phyloP scores from a whole-genome alignment of 2,888 invertebrate species.

The Phyllotreta striolata region DNA sequence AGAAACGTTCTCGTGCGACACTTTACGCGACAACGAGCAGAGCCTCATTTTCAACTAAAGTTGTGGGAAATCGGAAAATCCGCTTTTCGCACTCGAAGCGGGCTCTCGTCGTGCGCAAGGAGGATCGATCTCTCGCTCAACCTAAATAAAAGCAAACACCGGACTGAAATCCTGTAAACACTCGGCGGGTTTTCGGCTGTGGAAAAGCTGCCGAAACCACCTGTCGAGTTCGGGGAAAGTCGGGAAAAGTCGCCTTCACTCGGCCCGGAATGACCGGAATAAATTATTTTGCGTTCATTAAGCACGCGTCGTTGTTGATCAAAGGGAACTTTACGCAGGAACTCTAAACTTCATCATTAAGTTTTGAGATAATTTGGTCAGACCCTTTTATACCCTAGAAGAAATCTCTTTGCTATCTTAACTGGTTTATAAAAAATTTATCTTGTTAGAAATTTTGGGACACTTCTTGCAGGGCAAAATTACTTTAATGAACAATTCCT shows the following conservation, averaged over 20 bases:
- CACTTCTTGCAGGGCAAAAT: too few species aligned
- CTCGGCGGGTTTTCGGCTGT: conserved; percentile 4
- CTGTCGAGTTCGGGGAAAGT: conserved; percentile 7
- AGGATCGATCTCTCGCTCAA: conserved; percentile 36
- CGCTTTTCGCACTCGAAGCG: conserved; percentile 31
- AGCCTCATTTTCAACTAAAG: conserved; percentile 19
- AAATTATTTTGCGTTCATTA: background rate
- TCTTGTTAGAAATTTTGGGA: too few species aligned
- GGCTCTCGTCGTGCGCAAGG: conserved; percentile 21
- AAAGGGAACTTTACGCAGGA: too few species aligned
- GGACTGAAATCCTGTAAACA: conserved; percentile 24
- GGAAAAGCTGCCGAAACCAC: conserved; percentile 16
- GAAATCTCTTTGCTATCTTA: too few species aligned
- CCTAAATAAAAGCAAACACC: conserved; percentile 32
- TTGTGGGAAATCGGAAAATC: conserved; percentile 27
- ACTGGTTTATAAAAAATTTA: too few species aligned
- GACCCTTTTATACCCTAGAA: too few species aligned
- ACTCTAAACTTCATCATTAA: too few species aligned
- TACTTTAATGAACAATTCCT: too few species aligned
- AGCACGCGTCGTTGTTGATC: too few species aligned
- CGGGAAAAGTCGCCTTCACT: background rate
- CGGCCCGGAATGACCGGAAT: conserved; percentile 2
- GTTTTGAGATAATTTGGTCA: too few species aligned
- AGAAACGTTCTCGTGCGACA: conserved; percentile 4
- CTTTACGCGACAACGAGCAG: conserved; percentile 26